A percentile compares a stretch with the other conserved stretches of the same genome.
These are phyloP conservation scores for Thalpophila matura DNA, from an alignment of 2,888 invertebrate species.

Conservation along the genomic window DNA sequence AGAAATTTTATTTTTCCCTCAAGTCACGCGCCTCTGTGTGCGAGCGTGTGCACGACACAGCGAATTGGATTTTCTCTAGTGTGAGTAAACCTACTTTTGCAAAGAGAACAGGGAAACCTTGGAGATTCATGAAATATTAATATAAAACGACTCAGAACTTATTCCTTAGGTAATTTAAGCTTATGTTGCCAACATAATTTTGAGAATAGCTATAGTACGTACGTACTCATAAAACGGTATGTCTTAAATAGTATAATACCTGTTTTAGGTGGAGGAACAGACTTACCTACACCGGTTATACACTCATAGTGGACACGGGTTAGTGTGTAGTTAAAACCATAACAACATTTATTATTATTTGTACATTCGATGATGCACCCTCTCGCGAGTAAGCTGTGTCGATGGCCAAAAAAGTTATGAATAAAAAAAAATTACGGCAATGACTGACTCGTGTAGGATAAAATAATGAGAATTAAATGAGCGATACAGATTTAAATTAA, in stretches of 20 bases:
- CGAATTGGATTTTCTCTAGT: slow-evolving; percentile 90
- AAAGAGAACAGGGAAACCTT: slow-evolving; percentile 87
- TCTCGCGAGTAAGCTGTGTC: not conserved
- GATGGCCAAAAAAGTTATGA: not conserved
- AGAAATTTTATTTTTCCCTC: slow-evolving; percentile 91
- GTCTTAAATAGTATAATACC: slow-evolving; percentile 8
- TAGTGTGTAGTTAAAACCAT: not conserved
- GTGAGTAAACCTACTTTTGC: slow-evolving; percentile 90
- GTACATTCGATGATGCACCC: not conserved
- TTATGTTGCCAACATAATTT: slow-evolving; percentile 72
- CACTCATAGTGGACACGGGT: not conserved
- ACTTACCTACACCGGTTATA: not conserved
- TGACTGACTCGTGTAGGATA: no score
- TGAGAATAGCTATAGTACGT: slow-evolving; percentile 52
- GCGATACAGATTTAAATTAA: no score
- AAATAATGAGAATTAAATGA: no score
- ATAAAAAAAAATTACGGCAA: not conserved
- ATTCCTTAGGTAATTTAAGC: slow-evolving; percentile 79
- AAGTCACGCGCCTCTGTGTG: slow-evolving; percentile 88
- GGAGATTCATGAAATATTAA: slow-evolving; percentile 88
- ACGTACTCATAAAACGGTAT: slow-evolving; percentile 17
- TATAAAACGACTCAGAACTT: slow-evolving; percentile 82
- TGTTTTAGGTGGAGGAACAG: slow-evolving; percentile 4
- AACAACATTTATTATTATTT: not conserved
- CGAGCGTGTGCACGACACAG: slow-evolving; percentile 84